Conservation (phyloP, 2,888 invertebrate species). For the Hypolimnas misippus region DNA sequence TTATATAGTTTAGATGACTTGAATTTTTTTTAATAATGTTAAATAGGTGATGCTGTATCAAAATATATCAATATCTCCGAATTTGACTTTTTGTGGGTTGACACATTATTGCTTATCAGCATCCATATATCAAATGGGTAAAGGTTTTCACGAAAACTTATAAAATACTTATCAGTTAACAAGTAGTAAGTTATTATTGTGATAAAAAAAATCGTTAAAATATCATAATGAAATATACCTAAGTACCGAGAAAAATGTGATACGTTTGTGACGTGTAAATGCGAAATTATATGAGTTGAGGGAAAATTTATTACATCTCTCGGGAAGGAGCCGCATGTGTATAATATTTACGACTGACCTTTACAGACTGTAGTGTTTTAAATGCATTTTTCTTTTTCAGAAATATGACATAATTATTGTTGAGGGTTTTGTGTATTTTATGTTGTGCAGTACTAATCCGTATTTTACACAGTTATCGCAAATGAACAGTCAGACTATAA, state of each 20-base stretch:
- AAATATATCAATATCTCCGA: too few relatives aligned
- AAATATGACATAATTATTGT: slow-evolving; percentile 2
- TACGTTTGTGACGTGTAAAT: slow-evolving; percentile 38
- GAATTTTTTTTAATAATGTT: too few relatives aligned
- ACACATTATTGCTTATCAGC: too few relatives aligned
- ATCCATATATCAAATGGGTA: too few relatives aligned
- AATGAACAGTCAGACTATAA: not conserved
- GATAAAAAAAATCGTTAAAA: not conserved
- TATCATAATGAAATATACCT: not conserved
- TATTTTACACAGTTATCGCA: not conserved
- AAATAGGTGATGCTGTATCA: too few relatives aligned
- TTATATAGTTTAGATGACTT: too few relatives aligned
- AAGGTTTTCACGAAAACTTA: too few relatives aligned
- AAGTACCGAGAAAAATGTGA: slow-evolving; percentile 6
- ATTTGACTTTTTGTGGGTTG: too few relatives aligned
- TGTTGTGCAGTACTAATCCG: not conserved
- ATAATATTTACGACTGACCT: slow-evolving; percentile 37
- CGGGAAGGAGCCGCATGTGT: slow-evolving; percentile 43
- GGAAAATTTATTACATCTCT: slow-evolving; percentile 47
- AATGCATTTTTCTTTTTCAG: slow-evolving; percentile 8
- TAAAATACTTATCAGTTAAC: too few relatives aligned
- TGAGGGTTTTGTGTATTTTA: not conserved
- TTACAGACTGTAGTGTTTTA: slow-evolving; percentile 14
- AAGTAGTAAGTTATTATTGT: too few relatives aligned
- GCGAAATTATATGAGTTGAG: slow-evolving; percentile 44